Conservation (phyloP, 2,888 invertebrate species). For the Conchocele bisecta region DNA sequence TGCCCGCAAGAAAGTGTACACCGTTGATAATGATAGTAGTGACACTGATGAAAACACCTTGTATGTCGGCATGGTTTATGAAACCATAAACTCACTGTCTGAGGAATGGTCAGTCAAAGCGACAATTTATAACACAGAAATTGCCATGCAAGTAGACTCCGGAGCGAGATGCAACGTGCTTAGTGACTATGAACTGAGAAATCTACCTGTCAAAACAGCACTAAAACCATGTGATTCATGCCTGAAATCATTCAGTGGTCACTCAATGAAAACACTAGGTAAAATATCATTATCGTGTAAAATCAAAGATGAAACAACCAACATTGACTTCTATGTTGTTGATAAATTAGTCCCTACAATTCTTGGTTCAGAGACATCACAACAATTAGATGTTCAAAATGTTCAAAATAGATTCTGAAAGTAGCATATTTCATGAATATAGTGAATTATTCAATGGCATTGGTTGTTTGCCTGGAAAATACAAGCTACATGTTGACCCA, state of each 20-base stretch:
- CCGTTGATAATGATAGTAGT: background rate
- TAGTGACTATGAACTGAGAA: background rate
- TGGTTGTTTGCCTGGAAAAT: conserved; percentile 39
- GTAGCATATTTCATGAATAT: conserved; percentile 17
- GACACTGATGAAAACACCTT: background rate
- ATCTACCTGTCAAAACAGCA: conserved; percentile 4
- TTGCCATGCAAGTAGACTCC: background rate
- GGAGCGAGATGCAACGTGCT: conserved; percentile 6
- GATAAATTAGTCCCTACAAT: background rate
- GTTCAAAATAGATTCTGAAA: conserved; percentile 1
- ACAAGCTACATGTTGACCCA: conserved; percentile 28
- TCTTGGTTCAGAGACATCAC: background rate
- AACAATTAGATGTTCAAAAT: conserved; percentile 27
- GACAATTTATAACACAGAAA: background rate
- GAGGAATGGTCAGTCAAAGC: background rate
- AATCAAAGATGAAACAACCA: background rate
- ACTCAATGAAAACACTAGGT: background rate
- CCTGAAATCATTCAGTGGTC: conserved; percentile 5
- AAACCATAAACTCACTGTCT: too few species aligned
- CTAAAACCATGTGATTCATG: background rate
- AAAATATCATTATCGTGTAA: background rate
- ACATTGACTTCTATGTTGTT: conserved; percentile 2
- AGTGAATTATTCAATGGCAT: conserved; percentile 35
- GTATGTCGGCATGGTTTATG: background rate
- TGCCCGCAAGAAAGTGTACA: background rate